Evolutionary conservation across 2,888 invertebrate genomes (phyloP).

Genomic region (Agonopterix arenella): DNA sequence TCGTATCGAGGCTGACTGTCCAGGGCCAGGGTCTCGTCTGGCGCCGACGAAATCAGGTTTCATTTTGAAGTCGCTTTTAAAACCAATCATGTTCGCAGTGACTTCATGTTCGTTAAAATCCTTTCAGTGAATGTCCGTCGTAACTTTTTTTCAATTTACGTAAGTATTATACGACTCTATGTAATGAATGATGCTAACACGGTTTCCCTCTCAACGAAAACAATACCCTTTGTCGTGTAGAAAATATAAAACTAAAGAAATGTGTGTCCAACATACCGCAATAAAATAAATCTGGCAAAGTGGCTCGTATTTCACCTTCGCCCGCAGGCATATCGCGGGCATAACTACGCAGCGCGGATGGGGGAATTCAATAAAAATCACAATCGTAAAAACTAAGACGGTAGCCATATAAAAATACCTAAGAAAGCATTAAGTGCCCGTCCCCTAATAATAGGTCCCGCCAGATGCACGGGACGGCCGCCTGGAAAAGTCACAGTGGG

Average conservation of each 20-base stretch:
- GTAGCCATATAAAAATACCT: constrained; percentile 72
- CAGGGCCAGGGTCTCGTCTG: no score
- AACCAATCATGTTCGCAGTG: no score
- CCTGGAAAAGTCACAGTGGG: constrained; percentile 71
- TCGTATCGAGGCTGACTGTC: no score
- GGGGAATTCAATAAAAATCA: constrained; percentile 73
- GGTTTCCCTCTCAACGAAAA: background rate
- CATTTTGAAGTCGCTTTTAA: no score
- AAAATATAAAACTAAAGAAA: constrained; percentile 43
- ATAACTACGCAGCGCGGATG: constrained; percentile 36
- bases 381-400: constrained; percentile 73
- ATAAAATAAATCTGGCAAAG: constrained; percentile 70
- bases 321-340: constrained; percentile 48
- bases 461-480: constrained; percentile 74
- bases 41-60: no score
- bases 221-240: constrained; percentile 12
- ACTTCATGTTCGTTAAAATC: no score
- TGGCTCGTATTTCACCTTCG: constrained; percentile 70
- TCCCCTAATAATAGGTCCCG: constrained; percentile 74
- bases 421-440: constrained; percentile 70
- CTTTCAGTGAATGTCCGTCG: no score
- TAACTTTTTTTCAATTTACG: no score
- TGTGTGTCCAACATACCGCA: constrained; percentile 44
- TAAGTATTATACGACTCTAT: no score
- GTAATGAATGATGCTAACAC: no score